Percentiles rank a stretch among this genome's conserved stretches.
Evolutionary conservation across 2,113 vertebrate genomes (phyloP).

Genomic region (Todiramphus saurophagus): DNA sequence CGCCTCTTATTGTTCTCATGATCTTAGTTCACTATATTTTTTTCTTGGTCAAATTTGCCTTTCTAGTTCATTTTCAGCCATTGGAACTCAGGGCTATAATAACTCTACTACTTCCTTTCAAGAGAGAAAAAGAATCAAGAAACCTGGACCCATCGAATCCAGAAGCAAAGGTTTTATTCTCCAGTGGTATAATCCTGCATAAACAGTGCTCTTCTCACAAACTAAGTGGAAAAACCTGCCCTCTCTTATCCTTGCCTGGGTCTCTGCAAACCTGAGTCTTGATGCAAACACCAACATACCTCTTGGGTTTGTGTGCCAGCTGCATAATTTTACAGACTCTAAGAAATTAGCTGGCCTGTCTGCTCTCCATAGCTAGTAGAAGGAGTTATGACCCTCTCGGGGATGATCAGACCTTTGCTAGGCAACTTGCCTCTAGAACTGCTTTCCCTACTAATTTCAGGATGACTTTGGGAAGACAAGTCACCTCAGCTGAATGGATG

Average conservation of each 20-base stretch:
- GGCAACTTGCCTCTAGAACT: background rate
- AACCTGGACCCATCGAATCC: background rate
- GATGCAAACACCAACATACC: background rate
- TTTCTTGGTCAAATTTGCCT: background rate
- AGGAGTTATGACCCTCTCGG: background rate
- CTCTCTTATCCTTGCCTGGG: background rate
- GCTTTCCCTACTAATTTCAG: background rate
- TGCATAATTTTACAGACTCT: background rate
- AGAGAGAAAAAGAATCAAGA: background rate
- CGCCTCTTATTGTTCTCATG: background rate
- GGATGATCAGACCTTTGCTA: background rate
- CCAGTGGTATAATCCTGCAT: background rate
- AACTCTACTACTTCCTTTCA: background rate
- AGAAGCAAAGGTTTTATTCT: background rate
- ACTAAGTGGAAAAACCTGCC: fast-evolving
- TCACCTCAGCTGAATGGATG: background rate
- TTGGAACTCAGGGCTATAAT: background rate
- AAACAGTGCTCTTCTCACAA: background rate
- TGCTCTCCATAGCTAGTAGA: background rate
- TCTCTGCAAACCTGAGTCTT: fast-evolving
- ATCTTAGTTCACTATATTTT: background rate
- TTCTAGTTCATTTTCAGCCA: background rate
- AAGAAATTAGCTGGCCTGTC: background rate
- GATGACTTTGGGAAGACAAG: background rate
- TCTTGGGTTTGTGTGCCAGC: background rate